Percentiles rank a stretch among this genome's conserved stretches.
phyloP scores from a whole-genome alignment of 2,888 invertebrate genomes.

The Cantharis nigra region DNA sequence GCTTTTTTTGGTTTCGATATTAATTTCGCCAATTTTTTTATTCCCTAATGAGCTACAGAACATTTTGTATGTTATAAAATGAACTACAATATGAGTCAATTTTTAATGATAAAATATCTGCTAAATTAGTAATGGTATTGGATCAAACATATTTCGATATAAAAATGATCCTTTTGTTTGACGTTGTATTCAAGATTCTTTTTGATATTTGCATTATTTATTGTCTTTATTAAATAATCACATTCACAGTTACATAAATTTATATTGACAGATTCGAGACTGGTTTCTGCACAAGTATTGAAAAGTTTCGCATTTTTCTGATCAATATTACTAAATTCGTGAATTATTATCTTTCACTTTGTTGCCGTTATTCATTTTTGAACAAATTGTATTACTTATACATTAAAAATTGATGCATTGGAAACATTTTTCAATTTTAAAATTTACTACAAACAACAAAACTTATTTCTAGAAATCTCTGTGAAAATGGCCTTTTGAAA shows the following conservation, averaged over 20 bases:
- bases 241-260: background rate
- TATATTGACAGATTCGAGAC: background rate
- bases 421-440: background rate
- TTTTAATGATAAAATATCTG: background rate
- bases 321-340: background rate
- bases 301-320: background rate
- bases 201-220: background rate
- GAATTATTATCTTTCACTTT: background rate
- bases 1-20: background rate
- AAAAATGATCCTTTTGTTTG: background rate
- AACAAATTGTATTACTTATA: background rate
- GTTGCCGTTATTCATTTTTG: background rate
- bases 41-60: background rate
- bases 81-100: background rate
- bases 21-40: background rate
- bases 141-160: background rate
- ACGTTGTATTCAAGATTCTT: background rate
- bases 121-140: background rate
- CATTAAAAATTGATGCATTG: background rate
- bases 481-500: background rate
- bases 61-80: background rate
- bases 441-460: background rate
- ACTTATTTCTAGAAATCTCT: background rate
- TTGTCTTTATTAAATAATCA: background rate
- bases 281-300: background rate